phyloP scores from a whole-genome alignment of 1,140 invertebrate genomes.

The Magallana angulata region DNA sequence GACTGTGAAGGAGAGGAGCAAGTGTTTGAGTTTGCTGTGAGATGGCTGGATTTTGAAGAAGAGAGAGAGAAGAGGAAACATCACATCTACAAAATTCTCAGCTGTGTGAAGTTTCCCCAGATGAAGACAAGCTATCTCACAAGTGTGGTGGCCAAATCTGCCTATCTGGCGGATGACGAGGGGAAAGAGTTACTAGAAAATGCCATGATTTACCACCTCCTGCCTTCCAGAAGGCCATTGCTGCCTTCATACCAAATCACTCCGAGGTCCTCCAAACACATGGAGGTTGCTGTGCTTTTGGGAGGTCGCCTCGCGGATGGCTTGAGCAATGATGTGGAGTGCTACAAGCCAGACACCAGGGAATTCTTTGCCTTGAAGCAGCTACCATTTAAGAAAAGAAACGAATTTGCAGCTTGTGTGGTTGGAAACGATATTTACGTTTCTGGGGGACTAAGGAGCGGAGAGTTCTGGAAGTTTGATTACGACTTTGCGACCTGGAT shows the following conservation, averaged over 20 bases:
- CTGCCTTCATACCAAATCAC: conserved; percentile 74
- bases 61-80: conserved; percentile 57
- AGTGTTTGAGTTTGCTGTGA: conserved; percentile 71
- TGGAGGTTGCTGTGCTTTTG: conserved; percentile 72
- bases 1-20: conserved; percentile 72
- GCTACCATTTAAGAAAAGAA: conserved; percentile 76
- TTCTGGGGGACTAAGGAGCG: conserved; percentile 73
- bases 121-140: conserved; percentile 71
- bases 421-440: conserved; percentile 76
- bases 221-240: conserved; percentile 70
- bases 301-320: conserved; percentile 74
- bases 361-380: conserved; percentile 72
- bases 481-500: conserved; percentile 74
- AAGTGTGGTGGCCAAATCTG: conserved; percentile 67
- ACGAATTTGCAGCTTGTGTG: conserved; percentile 74
- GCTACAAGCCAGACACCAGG: conserved; percentile 69
- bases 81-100: conserved; percentile 66
- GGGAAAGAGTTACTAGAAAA: conserved; percentile 71
- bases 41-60: conserved; percentile 72
- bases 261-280: conserved; percentile 69
- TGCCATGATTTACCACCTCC: conserved; percentile 72
- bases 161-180: conserved; percentile 67
- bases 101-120: conserved; percentile 74
- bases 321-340: conserved; percentile 76
- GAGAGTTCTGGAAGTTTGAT: conserved; percentile 77